Percentiles rank a stretch among this genome's conserved stretches.
Evolutionary conservation across 2,113 vertebrate species (phyloP).

Genomic region (Empidonax alnorum): DNA sequence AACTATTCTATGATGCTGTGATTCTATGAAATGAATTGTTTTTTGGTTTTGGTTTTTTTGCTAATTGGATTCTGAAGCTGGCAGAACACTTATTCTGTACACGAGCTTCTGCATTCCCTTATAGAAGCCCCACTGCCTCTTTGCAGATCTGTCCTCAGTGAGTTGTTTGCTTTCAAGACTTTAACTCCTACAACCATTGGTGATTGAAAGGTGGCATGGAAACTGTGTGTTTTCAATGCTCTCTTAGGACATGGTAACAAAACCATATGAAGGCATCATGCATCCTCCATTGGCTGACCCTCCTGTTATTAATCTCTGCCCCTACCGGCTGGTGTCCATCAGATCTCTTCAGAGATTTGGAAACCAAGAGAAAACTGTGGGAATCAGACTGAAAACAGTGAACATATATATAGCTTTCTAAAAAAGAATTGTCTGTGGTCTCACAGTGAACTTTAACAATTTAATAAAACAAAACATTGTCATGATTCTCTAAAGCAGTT

Average conservation of each 20-base stretch:
- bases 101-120: background rate
- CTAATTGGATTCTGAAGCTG: background rate
- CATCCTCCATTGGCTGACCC: background rate
- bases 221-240: background rate
- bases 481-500: background rate
- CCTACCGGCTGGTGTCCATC: slow-evolving; percentile 9
- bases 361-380: slow-evolving; percentile 2
- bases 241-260: background rate
- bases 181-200: background rate
- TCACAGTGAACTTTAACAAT: slow-evolving; percentile 25
- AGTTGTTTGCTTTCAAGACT: background rate
- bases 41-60: background rate
- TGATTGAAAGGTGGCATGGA: background rate
- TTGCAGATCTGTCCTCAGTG: background rate
- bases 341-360: background rate
- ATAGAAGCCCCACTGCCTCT: background rate
- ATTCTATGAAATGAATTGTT: background rate
- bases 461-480: background rate
- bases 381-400: background rate
- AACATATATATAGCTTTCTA: background rate
- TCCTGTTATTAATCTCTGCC: background rate
- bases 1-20: background rate
- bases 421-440: background rate
- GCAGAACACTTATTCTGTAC: background rate
- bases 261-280: background rate